Evolutionary conservation across 2,888 invertebrate genomes (phyloP), one percentile per base, ranked within the genome.

Genomic region (Omphaloscelis lunosa): DNA sequence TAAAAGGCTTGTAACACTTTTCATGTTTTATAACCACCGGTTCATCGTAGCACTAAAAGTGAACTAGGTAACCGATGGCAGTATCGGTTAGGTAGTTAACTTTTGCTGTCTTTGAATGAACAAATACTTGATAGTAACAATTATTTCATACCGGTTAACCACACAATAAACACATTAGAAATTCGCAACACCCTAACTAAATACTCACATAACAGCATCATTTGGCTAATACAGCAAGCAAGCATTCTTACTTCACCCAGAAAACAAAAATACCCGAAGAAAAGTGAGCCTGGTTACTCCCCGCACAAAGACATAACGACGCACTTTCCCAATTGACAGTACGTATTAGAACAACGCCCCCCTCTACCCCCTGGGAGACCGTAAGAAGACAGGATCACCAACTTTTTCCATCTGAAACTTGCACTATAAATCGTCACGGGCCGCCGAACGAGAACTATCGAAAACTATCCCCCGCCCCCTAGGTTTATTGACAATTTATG

Each of bases 401-500:
- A 96, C 93, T 96, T 96, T 96, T 96, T 96, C 96, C 93, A 96
- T 96, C 95, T 93, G 93, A 95, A 96, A 96, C 93, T 96, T 96
- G 78, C 85, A 92, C 95, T 92, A 96, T 96, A 96, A 96, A 96
- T 96, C 94, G 95, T 93, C 91, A 94, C 92, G 93, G 93, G 76
- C 92, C 91, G 92, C 83, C 90, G 92, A 89, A 85, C 90, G 86
- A 83, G 89, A 91, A 90, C 92, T 90, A 91, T 92, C 92, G 89
- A 90, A 56, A 90, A 89, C 87, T 85, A 85, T 83, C 85, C 87
- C 65, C 81, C 77, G 74, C 82, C 83, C 82, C 86, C 88, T 79
- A n/a, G 90, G 90, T 92, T 92, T 94, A 95, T 95, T 94, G 95
- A 94, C 94, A 94, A 95, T 95, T 95, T 95, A 95, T 95, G 93